These are phyloP conservation scores for Neosilurus hyrtlii DNA, from an alignment of 2,797 vertebrate genomes.

Conservation along the genomic window DNA sequence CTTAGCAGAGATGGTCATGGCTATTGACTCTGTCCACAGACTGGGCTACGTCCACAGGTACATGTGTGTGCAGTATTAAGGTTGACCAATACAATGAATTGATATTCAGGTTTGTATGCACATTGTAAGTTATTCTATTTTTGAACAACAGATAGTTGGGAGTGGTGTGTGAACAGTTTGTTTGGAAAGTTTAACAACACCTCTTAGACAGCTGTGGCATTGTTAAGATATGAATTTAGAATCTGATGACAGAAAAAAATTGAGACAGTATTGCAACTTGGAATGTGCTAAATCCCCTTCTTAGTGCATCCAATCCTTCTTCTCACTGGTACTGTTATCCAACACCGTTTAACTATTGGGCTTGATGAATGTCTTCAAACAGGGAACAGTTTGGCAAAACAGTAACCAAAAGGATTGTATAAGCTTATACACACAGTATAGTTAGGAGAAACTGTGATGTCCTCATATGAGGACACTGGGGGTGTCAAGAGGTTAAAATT, in stretches of 20 bases:
- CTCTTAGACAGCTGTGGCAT: background rate
- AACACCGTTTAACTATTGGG: too few relatives aligned
- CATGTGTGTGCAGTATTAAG: conserved; percentile 43
- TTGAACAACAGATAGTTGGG: background rate
- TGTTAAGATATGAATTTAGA: background rate
- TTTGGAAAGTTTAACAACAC: background rate
- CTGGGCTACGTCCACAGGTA: conserved; percentile 87
- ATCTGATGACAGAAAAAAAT: background rate
- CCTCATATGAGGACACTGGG: too few relatives aligned
- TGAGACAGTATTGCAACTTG: background rate
- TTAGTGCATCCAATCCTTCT: too few relatives aligned
- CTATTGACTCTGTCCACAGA: conserved; percentile 81
- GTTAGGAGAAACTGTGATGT: too few relatives aligned
- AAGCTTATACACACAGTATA: too few relatives aligned
- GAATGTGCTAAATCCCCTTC: background rate
- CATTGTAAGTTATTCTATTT: background rate
- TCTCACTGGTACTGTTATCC: too few relatives aligned
- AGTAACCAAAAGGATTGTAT: too few relatives aligned
- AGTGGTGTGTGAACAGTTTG: background rate
- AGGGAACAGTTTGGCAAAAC: too few relatives aligned
- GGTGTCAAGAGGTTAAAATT: too few relatives aligned
- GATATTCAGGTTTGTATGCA: background rate
- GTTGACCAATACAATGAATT: background rate
- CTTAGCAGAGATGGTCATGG: conserved; percentile 84
- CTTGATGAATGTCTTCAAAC: too few relatives aligned